Conservation (phyloP, 2,888 invertebrate species). For the Xanthia icteritia region DNA sequence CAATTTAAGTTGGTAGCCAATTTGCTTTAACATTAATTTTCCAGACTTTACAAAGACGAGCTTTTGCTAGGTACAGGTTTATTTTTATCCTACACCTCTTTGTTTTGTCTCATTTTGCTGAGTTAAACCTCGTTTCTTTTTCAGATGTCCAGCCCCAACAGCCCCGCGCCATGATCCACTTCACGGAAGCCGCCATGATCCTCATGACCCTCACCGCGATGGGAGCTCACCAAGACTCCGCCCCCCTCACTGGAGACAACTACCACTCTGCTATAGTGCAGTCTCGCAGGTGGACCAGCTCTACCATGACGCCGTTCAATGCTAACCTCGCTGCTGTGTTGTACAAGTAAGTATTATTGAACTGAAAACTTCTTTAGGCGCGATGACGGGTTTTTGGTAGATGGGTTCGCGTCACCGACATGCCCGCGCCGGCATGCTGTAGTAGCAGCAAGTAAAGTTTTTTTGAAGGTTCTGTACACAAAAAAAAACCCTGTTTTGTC, state of each 20-base stretch:
- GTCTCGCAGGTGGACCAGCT: constrained; percentile 92
- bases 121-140: not conserved
- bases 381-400: too few species aligned
- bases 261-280: constrained; percentile 86
- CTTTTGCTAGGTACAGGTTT: too few species aligned
- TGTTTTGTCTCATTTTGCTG: not conserved
- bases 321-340: constrained; percentile 94
- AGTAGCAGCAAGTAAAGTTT: too few species aligned
- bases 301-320: constrained; percentile 92
- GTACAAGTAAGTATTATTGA: constrained; percentile 90
- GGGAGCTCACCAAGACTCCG: constrained; percentile 91
- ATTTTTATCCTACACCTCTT: too few species aligned
- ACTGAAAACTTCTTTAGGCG: too few species aligned
- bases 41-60: too few species aligned
- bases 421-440: too few species aligned
- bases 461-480: too few species aligned
- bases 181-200: constrained; percentile 92
- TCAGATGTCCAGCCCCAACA: constrained; percentile 81
- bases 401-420: too few species aligned
- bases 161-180: constrained; percentile 92
- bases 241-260: constrained; percentile 92
- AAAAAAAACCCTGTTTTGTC: too few species aligned
- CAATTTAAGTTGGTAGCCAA: too few species aligned
- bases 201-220: constrained; percentile 91
- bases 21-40: too few species aligned